Evolutionary conservation across 1,140 invertebrate species (phyloP).

Genomic region (Platyscapa corneri): DNA sequence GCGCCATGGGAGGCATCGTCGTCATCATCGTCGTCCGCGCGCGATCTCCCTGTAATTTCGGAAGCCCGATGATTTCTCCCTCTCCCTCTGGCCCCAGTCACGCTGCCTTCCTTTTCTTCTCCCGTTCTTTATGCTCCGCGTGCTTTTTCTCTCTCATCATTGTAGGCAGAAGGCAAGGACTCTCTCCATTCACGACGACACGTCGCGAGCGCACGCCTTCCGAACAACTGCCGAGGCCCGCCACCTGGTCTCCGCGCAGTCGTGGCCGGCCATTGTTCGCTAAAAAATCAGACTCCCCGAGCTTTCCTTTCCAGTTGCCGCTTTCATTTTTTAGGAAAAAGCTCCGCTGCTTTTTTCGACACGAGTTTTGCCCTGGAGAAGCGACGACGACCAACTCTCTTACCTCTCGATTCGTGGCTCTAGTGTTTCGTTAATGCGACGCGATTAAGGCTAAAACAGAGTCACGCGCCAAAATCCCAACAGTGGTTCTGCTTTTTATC

Average conservation of each 20-base stretch:
- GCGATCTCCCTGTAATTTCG: conserved; percentile 70
- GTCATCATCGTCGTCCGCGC: conserved; percentile 55
- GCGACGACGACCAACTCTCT: no score
- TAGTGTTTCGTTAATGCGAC: no score
- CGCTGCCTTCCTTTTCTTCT: background rate
- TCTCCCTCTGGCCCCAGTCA: conserved; percentile 9
- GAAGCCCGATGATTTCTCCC: conserved; percentile 61
- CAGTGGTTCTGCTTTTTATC: no score
- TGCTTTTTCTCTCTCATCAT: background rate
- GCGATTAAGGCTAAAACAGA: no score
- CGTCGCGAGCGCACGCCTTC: conserved; percentile 12
- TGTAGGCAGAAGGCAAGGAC: background rate
- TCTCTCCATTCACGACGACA: conserved; percentile 32
- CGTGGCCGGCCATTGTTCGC: background rate
- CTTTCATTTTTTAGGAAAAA: background rate
- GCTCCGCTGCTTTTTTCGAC: no score
- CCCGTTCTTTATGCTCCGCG: background rate
- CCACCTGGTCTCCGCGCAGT: conserved; percentile 3
- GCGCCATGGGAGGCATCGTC: conserved; percentile 72
- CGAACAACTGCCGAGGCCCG: background rate
- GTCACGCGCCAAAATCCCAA: no score
- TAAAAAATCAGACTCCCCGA: background rate
- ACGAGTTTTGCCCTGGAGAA: no score
- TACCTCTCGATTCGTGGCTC: no score
- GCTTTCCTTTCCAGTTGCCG: background rate